Conservation (phyloP, 1,140 invertebrate genomes). For the Heliothis subflexa region DNA sequence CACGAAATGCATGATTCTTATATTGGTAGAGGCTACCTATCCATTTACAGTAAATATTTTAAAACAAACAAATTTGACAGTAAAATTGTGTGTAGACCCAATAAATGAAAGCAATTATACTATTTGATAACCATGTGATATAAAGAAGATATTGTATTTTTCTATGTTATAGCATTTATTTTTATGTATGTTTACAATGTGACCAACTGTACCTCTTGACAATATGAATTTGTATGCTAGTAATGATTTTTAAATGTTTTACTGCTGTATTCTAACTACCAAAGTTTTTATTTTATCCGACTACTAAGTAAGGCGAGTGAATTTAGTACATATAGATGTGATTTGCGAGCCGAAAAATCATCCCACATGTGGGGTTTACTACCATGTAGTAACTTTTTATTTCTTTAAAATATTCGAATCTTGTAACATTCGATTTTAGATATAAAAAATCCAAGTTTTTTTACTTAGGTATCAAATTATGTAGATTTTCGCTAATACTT, state of each 20-base stretch:
- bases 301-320: not conserved
- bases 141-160: slow-evolving; percentile 53
- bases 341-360: not conserved
- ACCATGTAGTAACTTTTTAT: not conserved
- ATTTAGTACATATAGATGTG: not conserved
- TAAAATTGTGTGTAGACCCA: slow-evolving; percentile 2
- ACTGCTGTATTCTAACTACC: slow-evolving; percentile 24
- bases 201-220: slow-evolving; percentile 53
- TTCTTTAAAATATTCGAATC: slow-evolving; percentile 9
- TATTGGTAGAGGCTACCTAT: too few relatives aligned
- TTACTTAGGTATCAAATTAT: too few relatives aligned
- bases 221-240: slow-evolving; percentile 53
- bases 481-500: too few relatives aligned
- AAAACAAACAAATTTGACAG: slow-evolving; percentile 33
- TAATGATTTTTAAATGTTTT: slow-evolving; percentile 17
- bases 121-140: slow-evolving; percentile 56
- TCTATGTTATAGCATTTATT: slow-evolving; percentile 57
- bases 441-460: too few relatives aligned
- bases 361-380: not conserved
- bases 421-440: not conserved
- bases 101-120: slow-evolving; percentile 19
- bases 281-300: slow-evolving; percentile 16
- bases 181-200: slow-evolving; percentile 52
- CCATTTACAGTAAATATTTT: too few relatives aligned
- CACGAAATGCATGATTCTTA: not conserved